A percentile compares a stretch with the other conserved stretches of the same genome.
Conservation (phyloP, 2,797 vertebrate species). For the Xenentodon cancila region DNA sequence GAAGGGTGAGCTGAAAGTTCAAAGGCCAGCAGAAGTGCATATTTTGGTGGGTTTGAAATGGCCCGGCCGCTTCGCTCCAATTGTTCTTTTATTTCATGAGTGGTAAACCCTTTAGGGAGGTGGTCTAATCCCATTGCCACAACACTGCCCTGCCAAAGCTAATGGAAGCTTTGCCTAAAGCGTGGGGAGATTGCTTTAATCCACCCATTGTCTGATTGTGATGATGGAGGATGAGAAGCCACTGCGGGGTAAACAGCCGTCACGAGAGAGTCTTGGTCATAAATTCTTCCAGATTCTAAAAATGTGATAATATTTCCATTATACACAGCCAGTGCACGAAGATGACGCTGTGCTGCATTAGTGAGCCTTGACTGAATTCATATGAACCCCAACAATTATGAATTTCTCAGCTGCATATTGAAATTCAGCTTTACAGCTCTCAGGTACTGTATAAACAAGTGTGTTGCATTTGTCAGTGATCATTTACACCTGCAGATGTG, state of each 20-base stretch:
- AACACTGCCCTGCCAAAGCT: conserved; percentile 65
- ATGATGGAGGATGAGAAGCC: conserved; percentile 56
- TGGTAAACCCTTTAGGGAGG: conserved; percentile 74
- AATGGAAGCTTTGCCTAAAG: conserved; percentile 66
- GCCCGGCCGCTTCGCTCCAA: conserved; percentile 27
- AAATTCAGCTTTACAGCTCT: conserved; percentile 6
- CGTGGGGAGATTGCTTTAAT: conserved; percentile 73
- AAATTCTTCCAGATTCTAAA: conserved; percentile 30
- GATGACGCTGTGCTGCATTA: background rate
- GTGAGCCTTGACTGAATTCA: conserved; percentile 4
- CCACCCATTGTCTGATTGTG: conserved; percentile 70
- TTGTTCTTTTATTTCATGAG: conserved; percentile 72
- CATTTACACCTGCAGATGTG: conserved; percentile 19
- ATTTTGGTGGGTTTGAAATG: conserved; percentile 21
- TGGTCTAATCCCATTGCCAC: conserved; percentile 73
- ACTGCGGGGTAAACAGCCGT: conserved; percentile 37
- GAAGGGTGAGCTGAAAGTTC: conserved; percentile 19
- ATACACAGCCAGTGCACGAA: conserved; percentile 6
- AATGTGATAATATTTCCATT: conserved; percentile 32
- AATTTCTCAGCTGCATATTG: conserved; percentile 5
- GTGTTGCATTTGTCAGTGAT: conserved; percentile 6
- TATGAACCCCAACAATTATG: background rate
- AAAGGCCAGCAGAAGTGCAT: conserved; percentile 24
- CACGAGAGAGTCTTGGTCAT: conserved; percentile 26
- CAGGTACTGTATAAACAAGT: background rate